Percentiles rank a stretch among this genome's conserved stretches.
Conservation (phyloP, 2,888 invertebrate genomes). For the Epiblema foenella region DNA sequence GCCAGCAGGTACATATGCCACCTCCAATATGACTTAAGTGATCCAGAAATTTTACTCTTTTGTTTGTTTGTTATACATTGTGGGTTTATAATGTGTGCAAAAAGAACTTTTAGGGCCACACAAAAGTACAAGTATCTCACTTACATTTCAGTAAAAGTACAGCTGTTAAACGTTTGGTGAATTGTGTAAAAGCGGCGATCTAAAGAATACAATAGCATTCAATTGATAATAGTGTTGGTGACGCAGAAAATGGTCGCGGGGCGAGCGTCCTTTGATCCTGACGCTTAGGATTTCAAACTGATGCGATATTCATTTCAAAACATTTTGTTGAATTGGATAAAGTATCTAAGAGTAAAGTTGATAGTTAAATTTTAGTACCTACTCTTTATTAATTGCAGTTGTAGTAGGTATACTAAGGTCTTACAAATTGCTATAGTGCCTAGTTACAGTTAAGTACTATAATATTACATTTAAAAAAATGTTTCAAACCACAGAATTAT, state of each 20-base stretch:
- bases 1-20: no score
- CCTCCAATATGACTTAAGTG: no score
- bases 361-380: no score
- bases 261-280: conserved; percentile 56
- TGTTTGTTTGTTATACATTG: not conserved
- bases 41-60: conserved; percentile 16
- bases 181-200: conserved; percentile 58
- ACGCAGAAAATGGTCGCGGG: conserved; percentile 75
- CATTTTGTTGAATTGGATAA: not conserved
- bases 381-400: not conserved
- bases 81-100: conserved; percentile 7
- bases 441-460: not conserved
- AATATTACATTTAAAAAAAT: no score
- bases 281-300: conserved; percentile 42
- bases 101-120: not conserved
- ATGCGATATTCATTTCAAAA: conserved; percentile 1
- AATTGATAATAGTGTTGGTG: conserved; percentile 76
- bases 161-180: conserved; percentile 44
- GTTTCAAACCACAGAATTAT: not conserved
- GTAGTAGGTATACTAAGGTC: not conserved
- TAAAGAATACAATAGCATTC: conserved; percentile 74
- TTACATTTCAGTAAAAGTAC: not conserved
- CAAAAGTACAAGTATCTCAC: not conserved
- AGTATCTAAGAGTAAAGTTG: no score
- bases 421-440: not conserved